Conservation (phyloP, 2,113 vertebrate species). For the Petroica traversi region DNA sequence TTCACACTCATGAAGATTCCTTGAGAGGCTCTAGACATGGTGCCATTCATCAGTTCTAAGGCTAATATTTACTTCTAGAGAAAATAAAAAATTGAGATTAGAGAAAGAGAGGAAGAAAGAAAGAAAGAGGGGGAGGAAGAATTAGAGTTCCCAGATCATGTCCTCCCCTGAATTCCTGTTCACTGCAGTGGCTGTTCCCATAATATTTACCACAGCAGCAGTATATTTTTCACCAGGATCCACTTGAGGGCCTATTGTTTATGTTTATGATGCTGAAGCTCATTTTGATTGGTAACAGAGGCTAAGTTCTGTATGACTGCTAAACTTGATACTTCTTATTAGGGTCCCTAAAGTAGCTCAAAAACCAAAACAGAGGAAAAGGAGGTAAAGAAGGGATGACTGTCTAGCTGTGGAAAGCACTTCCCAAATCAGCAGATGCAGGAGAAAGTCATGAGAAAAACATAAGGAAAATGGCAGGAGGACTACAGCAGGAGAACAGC, state of each 20-base stretch:
- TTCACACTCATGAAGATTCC: background rate
- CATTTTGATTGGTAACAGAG: background rate
- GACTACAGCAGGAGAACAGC: background rate
- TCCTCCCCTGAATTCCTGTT: background rate
- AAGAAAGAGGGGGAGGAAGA: background rate
- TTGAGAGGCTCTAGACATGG: background rate
- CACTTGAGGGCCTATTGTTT: rapidly evolving
- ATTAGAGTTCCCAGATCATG: no score
- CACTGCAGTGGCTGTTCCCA: rapidly evolving
- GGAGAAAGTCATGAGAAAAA: background rate
- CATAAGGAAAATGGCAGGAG: background rate
- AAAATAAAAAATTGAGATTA: background rate
- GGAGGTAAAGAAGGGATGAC: background rate
- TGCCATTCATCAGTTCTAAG: background rate
- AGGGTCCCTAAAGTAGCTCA: background rate
- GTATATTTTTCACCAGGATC: background rate
- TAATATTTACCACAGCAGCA: background rate
- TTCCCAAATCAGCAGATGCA: background rate
- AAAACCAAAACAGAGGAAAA: background rate
- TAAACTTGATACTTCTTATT: background rate
- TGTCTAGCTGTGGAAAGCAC: background rate
- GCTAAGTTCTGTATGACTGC: background rate
- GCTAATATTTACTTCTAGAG: background rate
- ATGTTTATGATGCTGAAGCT: background rate
- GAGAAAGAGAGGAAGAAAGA: background rate